Base-by-base conservation (phyloP, 2,888 invertebrate species). In the Callyntrura guangdongensis region DNA sequence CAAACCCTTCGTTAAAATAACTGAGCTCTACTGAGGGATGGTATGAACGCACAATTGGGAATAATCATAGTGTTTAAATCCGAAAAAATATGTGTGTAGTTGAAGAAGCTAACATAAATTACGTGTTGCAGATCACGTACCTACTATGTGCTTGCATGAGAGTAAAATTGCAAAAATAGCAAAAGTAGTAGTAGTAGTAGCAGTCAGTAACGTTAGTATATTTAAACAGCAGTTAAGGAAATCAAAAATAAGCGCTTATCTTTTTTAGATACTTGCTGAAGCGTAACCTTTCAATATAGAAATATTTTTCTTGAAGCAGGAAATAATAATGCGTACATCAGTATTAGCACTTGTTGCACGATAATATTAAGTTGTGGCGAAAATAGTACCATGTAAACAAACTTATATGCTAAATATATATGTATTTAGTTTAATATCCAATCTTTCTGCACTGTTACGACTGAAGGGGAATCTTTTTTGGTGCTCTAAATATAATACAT, bases 381-480 rank as follows among this genome's bases (percentile, higher is more conserved):
- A 22, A 22, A 49, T 11, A 36, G 36, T 36, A 74, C 12, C 17
- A 47, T 20, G 45, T 49, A 45, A 74, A 74, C 74, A 47, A 74
- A 45, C 17, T 74, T 74, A 12, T 74, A 12, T 45, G 36, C n/a
- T 6, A 59, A 4, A 59, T 27, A 27, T 67, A 12, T 25, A 36
- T 45, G 36, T 61, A n/a, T 82, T n/a, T 17, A 3, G 36, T 17
- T 36, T 20, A 20, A n/a, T 25, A 49, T 25, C n/a, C 36, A 82
- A 82, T 82, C 82, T 82, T 82, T 82, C 82, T 82, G 82, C 64
- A 82, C 82, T 82, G 64, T 82, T 82, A 82, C 82, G 61, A 82
- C 20, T 64, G 82, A 82, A 64, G 82, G 82, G 12, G 82, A 82
- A 82, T 82, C 82, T 82, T 82, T 82, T 17, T 61, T 47, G 82